phyloP scores from a whole-genome alignment of 2,888 invertebrate species.

The Carcina quercana region DNA sequence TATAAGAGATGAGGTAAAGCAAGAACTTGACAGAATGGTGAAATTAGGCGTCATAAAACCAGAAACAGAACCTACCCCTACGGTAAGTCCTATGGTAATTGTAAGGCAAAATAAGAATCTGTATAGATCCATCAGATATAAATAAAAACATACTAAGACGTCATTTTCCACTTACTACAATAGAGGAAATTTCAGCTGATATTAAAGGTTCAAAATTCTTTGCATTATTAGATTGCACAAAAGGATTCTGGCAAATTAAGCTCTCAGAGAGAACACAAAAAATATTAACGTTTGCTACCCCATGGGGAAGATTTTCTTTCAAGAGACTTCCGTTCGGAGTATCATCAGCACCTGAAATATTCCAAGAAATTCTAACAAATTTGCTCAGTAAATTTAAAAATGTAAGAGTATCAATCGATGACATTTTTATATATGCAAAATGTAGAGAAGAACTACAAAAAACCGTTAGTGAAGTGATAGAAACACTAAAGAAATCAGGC shows the following conservation, averaged over 20 bases:
- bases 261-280: conserved; percentile 10
- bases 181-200: conserved; percentile 17
- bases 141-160: conserved; percentile 16
- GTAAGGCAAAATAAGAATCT: conserved; percentile 17
- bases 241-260: conserved; percentile 13
- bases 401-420: too few species aligned
- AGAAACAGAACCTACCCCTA: conserved; percentile 4
- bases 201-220: conserved; percentile 14
- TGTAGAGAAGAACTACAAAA: too few species aligned
- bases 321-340: conserved; percentile 16
- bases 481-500: too few species aligned
- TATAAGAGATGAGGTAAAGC: conserved; percentile 6
- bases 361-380: conserved; percentile 11
- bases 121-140: conserved; percentile 12
- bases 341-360: conserved; percentile 5
- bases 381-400: too few species aligned
- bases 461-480: too few species aligned
- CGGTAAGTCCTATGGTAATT: conserved; percentile 18
- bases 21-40: conserved; percentile 1
- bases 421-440: too few species aligned
- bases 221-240: conserved; percentile 15
- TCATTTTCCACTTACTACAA: conserved; percentile 14
- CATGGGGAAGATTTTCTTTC: conserved; percentile 13
- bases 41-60: background rate
- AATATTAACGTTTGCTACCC: conserved; percentile 13